These are phyloP conservation scores for Tachysurus fulvidraco DNA, from an alignment of 2,113 vertebrate genomes.

Conservation along the genomic window DNA sequence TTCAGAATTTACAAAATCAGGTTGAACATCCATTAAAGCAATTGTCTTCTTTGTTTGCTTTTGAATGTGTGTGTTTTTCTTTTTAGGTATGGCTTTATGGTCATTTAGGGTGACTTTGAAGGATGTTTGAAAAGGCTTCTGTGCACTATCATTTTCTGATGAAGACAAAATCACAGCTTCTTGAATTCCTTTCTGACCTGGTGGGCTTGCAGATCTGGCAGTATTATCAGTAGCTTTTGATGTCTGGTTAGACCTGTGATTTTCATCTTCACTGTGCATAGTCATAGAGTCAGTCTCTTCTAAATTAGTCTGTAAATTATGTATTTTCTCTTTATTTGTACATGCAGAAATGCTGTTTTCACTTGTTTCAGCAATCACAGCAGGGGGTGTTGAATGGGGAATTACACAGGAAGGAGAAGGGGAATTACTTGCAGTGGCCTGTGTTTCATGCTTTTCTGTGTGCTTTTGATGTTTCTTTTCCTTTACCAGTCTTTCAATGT, in stretches of 20 bases:
- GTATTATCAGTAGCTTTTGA: slow-evolving; percentile 17
- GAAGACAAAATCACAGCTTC: slow-evolving; percentile 43
- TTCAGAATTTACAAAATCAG: slow-evolving; percentile 3
- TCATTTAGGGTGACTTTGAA: background rate
- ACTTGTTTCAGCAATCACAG: slow-evolving; percentile 14
- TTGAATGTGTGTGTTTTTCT: background rate
- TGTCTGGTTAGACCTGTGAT: slow-evolving; percentile 16
- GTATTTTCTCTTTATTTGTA: background rate
- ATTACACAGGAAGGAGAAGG: slow-evolving; percentile 10
- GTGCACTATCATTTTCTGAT: slow-evolving; percentile 49
- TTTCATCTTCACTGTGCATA: background rate
- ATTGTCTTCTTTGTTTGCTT: background rate
- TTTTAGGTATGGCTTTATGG: background rate
- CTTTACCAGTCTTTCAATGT: slow-evolving; percentile 72
- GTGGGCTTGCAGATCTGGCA: slow-evolving; percentile 45
- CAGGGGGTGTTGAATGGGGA: slow-evolving; percentile 10
- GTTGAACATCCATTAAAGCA: background rate
- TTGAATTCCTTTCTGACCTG: slow-evolving; percentile 42
- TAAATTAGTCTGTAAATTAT: slow-evolving; percentile 15
- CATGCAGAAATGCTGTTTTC: background rate
- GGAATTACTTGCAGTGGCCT: slow-evolving; percentile 16
- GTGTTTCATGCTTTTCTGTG: background rate
- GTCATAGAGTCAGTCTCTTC: background rate
- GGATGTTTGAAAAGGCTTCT: slow-evolving; percentile 38
- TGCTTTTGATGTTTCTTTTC: slow-evolving; percentile 53